A percentile compares a stretch with the other conserved stretches of the same genome.
Conservation (phyloP, 2,797 vertebrate species). For the Dromococcyx pavoninus region DNA sequence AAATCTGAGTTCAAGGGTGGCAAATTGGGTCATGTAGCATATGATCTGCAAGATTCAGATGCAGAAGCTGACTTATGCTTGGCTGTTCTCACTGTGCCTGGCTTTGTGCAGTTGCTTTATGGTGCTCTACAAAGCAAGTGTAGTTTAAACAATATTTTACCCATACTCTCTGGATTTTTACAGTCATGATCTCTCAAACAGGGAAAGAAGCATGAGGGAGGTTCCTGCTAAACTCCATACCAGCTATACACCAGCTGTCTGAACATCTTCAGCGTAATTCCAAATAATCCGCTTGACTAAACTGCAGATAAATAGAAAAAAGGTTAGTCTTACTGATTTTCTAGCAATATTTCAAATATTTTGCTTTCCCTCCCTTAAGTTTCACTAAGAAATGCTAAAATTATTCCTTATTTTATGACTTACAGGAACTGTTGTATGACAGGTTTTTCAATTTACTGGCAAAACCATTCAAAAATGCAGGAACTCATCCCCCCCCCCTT, state of each 20-base stretch:
- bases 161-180: neutral
- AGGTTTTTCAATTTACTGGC: neutral
- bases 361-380: neutral
- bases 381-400: neutral
- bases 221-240: neutral
- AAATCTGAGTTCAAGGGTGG: neutral
- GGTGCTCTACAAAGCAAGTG: neutral
- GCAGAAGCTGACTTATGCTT: neutral
- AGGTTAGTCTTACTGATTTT: neutral
- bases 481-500: rapidly evolving
- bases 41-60: neutral
- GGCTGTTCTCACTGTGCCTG: neutral
- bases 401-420: neutral
- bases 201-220: neutral
- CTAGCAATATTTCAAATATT: neutral
- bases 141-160: neutral
- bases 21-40: neutral
- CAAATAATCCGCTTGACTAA: neutral
- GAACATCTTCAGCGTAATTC: neutral
- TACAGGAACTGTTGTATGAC: neutral
- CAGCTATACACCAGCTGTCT: neutral
- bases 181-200: neutral
- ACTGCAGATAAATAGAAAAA: neutral
- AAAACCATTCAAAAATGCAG: neutral
- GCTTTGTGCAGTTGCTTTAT: neutral